Conservation (phyloP, 2,888 invertebrate species). For the Nemotelus pantherinus region DNA sequence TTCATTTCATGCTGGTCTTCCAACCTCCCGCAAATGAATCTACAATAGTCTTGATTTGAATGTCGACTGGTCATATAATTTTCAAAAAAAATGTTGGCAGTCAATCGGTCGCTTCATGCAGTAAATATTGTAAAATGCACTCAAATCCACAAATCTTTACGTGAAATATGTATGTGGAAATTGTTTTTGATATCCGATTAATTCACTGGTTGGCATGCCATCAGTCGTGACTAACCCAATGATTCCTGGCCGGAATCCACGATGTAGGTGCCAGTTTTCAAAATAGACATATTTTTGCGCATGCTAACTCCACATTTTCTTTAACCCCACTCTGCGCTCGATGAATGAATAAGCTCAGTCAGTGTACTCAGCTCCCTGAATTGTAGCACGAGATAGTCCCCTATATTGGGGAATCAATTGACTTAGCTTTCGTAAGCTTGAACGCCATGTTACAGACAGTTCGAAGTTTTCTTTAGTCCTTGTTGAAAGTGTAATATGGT, state of each 20-base stretch:
- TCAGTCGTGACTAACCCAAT: slow-evolving; percentile 34
- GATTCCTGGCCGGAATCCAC: background rate
- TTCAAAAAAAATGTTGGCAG: too few relatives aligned
- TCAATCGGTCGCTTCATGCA: too few relatives aligned
- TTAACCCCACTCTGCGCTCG: slow-evolving; percentile 14
- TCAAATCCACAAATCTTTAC: too few relatives aligned
- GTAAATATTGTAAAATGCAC: too few relatives aligned
- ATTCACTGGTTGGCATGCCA: background rate
- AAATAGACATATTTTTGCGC: background rate
- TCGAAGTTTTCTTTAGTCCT: slow-evolving; percentile 28
- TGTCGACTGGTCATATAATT: too few relatives aligned
- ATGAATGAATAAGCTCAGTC: slow-evolving; percentile 28
- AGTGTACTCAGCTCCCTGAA: background rate
- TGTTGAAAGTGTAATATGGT: slow-evolving; percentile 30
- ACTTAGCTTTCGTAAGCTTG: slow-evolving; percentile 6
- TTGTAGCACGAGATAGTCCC: background rate
- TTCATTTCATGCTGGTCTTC: too few relatives aligned
- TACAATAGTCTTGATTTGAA: too few relatives aligned
- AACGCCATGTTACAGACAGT: slow-evolving; percentile 19
- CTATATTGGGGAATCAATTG: background rate
- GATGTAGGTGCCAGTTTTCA: slow-evolving; percentile 10
- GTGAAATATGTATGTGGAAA: too few relatives aligned
- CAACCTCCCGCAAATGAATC: too few relatives aligned
- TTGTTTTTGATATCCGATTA: background rate
- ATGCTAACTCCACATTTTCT: background rate